Base-by-base conservation (phyloP, 2,113 vertebrate species). In the Numida meleagris region DNA sequence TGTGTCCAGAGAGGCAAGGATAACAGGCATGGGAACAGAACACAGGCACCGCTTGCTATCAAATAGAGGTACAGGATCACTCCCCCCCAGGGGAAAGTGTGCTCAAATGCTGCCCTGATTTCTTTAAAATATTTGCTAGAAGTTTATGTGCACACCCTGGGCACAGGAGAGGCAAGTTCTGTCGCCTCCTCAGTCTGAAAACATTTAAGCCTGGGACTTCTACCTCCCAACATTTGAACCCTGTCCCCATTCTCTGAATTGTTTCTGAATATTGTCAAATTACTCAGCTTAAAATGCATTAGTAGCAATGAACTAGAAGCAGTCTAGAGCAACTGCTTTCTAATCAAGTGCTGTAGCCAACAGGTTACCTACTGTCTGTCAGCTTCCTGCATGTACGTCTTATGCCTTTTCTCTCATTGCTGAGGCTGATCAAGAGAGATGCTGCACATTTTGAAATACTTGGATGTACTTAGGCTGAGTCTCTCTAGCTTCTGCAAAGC, bases 21-120 rank as follows among this genome's bases (percentile, higher is more conserved):
- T 42, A 68, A 36, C 14, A 2, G 2, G 3, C 51, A 16, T 27
- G 20, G 43, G 34, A 61, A 84, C 18, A 61, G 45, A 76, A 75
- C 14, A 33, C 4, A 76, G 67, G n/a, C 40, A 88, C 48, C 36
- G 40, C 48, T 82, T 80, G n/a, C 75, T 73, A 1, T 33, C 27
- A 45, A 79, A 57, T 7, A 84, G 53, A 87, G 78, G 36, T 40
- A 53, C 38, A 55, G 14, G 46, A 42, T 36, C 11, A 53, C 67
- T 79, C 4, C 1, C 2, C 1, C 24, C 34, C 15, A 7, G 13
- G 5, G 43, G 4, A 4, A 4, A 4, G 2, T 4, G 12, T 61
- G 58, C 63, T 66, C 65, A 51, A 21, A 31, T 88, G 31, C 62
- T 82, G 25, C 51, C 62, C 25, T 38, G 0, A 46, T 17, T 71